Percentiles rank a stretch among this genome's conserved stretches.
Evolutionary conservation across 1,140 invertebrate species (phyloP).

Genomic region (Asbolus verrucosus): DNA sequence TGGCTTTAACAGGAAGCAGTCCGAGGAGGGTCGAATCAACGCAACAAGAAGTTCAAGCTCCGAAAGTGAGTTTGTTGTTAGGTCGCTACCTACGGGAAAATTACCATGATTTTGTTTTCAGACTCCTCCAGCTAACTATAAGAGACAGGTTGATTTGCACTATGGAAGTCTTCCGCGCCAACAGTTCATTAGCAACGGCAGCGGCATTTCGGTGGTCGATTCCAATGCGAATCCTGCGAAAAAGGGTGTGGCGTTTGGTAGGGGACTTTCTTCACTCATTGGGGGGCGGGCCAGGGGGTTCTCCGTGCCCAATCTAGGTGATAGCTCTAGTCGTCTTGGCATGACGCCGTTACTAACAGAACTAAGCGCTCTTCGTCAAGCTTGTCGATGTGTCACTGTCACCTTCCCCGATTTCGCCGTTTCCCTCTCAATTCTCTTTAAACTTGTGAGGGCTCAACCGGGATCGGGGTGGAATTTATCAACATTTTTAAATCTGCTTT

Average conservation of each 20-base stretch:
- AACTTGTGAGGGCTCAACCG: too few species aligned
- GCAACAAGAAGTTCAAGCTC: constrained; percentile 59
- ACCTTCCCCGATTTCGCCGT: too few species aligned
- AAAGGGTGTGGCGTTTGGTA: constrained; percentile 78
- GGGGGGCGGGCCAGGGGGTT: constrained; percentile 80
- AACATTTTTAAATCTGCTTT: too few species aligned
- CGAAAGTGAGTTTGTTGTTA: constrained; percentile 57
- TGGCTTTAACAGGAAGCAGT: constrained; percentile 52
- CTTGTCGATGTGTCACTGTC: constrained; percentile 4
- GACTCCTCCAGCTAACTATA: constrained; percentile 77
- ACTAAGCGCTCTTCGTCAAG: neutral
- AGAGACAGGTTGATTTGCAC: constrained; percentile 77
- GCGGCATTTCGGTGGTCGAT: constrained; percentile 61
- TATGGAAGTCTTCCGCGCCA: constrained; percentile 85
- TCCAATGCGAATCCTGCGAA: constrained; percentile 66
- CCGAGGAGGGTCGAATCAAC: constrained; percentile 51
- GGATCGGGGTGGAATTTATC: too few species aligned
- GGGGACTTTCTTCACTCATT: constrained; percentile 73
- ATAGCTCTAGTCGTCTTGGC: constrained; percentile 59
- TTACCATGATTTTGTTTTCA: constrained; percentile 63
- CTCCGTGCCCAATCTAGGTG: constrained; percentile 93
- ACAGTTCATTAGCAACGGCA: constrained; percentile 66
- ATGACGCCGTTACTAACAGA: constrained; percentile 14
- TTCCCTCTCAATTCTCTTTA: too few species aligned
- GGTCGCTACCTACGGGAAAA: neutral